phyloP scores from a whole-genome alignment of 2,888 invertebrate species.

The Caenorhabditis macrosperma region DNA sequence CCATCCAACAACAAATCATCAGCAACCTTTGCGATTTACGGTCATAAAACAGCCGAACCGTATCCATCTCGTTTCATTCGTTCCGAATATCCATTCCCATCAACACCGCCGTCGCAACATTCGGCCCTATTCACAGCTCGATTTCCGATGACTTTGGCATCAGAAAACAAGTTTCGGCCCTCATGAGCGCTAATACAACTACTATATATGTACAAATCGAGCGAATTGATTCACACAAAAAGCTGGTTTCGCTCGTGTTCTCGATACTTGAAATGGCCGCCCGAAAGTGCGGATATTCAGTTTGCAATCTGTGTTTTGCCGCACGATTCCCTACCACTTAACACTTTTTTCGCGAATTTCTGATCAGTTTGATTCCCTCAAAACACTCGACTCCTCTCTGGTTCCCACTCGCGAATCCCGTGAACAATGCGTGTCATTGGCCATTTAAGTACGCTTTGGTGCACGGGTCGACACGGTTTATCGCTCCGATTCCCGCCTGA shows the following conservation, averaged over 20 bases:
- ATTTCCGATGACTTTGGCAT: slow-evolving; percentile 3
- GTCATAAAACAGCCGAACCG: slow-evolving; percentile 15
- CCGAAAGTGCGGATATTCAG: background rate
- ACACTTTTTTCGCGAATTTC: too few relatives aligned
- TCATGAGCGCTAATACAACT: background rate
- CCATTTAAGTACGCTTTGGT: background rate
- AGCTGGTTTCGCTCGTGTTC: slow-evolving; percentile 19
- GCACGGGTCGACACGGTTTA: slow-evolving; percentile 10
- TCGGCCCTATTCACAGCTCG: background rate
- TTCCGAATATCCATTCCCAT: background rate
- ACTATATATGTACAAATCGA: slow-evolving; percentile 9
- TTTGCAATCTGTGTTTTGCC: background rate
- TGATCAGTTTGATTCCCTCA: too few relatives aligned
- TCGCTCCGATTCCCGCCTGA: slow-evolving; percentile 39
- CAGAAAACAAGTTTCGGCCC: slow-evolving; percentile 10
- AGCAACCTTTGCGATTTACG: background rate
- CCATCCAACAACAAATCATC: slow-evolving; percentile 1
- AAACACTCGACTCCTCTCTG: too few relatives aligned
- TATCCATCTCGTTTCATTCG: background rate
- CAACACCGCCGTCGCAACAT: background rate
- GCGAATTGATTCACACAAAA: slow-evolving; percentile 19
- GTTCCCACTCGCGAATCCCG: too few relatives aligned
- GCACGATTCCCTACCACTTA: too few relatives aligned
- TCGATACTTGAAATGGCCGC: slow-evolving; percentile 10
- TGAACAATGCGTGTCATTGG: background rate